Evolutionary conservation across 2,888 invertebrate species (phyloP), one percentile per base, ranked within the genome.

Genomic region (Strigamia maritima): DNA sequence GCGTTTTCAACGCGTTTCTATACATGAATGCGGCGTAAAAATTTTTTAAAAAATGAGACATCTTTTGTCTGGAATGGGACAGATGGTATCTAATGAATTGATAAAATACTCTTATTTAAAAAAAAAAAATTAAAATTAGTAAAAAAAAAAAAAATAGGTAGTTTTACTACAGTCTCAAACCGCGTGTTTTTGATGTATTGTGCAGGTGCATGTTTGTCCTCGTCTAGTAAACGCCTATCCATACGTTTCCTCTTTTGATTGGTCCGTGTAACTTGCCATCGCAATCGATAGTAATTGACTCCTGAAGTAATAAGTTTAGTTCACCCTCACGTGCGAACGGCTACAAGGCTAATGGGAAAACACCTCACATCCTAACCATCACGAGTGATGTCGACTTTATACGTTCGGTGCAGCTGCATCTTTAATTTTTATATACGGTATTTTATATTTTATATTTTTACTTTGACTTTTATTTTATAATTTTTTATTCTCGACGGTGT

Each of bases 251-350:
- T 65, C 26, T 16, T 65, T 65, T 24, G 28, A 65, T 65, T 65
- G 65, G 60, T 19, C 24, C 65, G 24, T 65, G 65, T 28, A 65
- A 65, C 65, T 65, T 65, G 65, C 65, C 26, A 65, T 65, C 28
- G n/a, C 65, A 65, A 65, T 65, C 65, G 65, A 65, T 65, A 65
- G 65, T 65, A 65, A 65, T 65, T 65, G 65, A 65, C 65, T 65
- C 65, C 65, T 65, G 65, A 28, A 65, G 65, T 65, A 65, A 65
- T 65, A 65, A 65, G 65, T 65, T 65, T 65, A 65, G 65, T 65
- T 65, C 65, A 65, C 65, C 65, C 65, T 28, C 65, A 65, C 65
- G 65, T 65, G 65, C 28, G 65, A 65, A 65, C 65, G 65, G 65
- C 65, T 65, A 65, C 65, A 65, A 65, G 65, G 26, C 65, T 65